A percentile compares a stretch with the other conserved stretches of the same genome.
Conservation (phyloP, 1,140 invertebrate species). For the Cherax quadricarinatus region DNA sequence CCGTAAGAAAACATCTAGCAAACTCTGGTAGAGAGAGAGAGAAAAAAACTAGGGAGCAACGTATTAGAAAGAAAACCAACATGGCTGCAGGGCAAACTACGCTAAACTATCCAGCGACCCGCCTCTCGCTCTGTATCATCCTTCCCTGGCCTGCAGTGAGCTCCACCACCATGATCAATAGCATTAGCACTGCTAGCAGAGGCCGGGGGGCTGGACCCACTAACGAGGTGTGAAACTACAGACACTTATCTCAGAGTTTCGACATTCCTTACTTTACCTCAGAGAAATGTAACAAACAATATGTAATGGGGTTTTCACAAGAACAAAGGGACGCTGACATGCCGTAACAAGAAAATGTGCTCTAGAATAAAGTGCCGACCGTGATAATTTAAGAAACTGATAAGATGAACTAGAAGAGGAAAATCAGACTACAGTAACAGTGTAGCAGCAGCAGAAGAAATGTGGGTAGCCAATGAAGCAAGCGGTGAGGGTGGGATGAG, state of each 20-base stretch:
- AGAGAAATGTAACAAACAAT: too few relatives aligned
- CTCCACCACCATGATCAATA: neutral
- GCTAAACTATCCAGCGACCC: neutral
- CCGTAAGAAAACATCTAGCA: neutral
- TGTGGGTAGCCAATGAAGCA: neutral
- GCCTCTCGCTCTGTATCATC: neutral
- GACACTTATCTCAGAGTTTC: neutral
- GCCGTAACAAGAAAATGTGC: too few relatives aligned
- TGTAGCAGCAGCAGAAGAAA: neutral
- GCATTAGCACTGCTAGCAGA: neutral
- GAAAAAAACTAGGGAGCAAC: neutral
- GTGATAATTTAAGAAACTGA: neutral
- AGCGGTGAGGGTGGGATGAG: neutral
- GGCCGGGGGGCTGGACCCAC: neutral
- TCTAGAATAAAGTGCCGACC: too few relatives aligned
- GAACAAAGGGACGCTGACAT: too few relatives aligned
- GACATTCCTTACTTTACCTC: too few relatives aligned
- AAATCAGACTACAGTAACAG: neutral
- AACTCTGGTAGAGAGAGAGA: neutral
- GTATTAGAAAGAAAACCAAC: conserved; percentile 8
- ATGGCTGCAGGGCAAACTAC: conserved; percentile 24
- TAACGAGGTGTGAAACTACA: neutral
- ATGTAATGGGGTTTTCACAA: too few relatives aligned
- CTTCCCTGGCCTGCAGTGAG: neutral
- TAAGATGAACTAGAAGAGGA: neutral